These are phyloP conservation scores for Notodonta ziczac DNA, from an alignment of 2,888 invertebrate species.

Conservation along the genomic window DNA sequence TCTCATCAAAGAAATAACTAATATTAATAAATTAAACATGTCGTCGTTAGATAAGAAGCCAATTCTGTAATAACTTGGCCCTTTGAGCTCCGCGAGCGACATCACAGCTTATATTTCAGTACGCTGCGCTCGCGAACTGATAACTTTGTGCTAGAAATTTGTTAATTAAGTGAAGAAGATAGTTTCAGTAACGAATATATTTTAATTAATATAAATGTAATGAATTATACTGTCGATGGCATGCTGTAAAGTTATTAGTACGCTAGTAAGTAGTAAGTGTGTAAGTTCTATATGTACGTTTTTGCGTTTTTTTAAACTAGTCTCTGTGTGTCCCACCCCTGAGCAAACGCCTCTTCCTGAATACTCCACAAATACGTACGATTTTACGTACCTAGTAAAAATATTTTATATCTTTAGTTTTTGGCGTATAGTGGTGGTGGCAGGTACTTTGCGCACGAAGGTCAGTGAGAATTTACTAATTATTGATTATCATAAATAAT, in stretches of 20 bases:
- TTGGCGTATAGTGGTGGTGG: too few relatives aligned
- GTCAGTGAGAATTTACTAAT: too few relatives aligned
- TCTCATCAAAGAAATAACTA: neutral
- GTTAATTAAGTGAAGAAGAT: constrained; percentile 31
- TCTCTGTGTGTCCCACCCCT: too few relatives aligned
- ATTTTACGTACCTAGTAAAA: too few relatives aligned
- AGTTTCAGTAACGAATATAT: neutral
- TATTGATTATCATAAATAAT: too few relatives aligned
- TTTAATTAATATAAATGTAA: neutral
- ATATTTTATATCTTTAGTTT: too few relatives aligned
- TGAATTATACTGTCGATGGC: neutral
- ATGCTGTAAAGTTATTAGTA: neutral
- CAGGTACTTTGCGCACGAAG: too few relatives aligned
- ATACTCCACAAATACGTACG: too few relatives aligned
- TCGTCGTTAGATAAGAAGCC: constrained; percentile 53
- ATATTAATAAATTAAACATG: neutral
- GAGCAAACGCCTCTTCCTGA: too few relatives aligned
- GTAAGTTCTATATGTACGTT: too few relatives aligned
- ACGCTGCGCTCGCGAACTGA: constrained; percentile 15
- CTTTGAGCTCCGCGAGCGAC: constrained; percentile 17
- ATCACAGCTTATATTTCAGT: neutral
- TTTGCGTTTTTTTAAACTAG: too few relatives aligned
- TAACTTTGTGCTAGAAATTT: constrained; percentile 31
- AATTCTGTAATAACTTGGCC: constrained; percentile 56
- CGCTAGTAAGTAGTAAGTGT: too few relatives aligned